Evolutionary conservation across 2,888 invertebrate genomes (phyloP).

Genomic region (Phorcus lineatus): DNA sequence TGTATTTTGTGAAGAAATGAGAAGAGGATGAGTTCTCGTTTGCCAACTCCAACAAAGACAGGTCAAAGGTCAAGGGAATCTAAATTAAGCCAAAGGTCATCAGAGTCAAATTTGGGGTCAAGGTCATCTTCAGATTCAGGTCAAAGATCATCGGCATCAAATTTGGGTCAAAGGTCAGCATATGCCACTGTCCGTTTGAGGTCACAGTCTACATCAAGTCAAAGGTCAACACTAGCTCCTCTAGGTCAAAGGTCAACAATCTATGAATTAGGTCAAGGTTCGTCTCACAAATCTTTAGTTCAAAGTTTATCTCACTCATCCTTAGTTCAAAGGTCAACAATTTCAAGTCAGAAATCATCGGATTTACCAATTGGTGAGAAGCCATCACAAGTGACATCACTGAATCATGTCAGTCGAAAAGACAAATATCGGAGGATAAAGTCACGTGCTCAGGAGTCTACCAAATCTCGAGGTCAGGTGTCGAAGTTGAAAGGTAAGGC

Average conservation of each 20-base stretch:
- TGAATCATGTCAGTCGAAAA: not conserved
- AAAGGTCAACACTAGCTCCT: too few relatives aligned
- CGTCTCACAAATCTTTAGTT: too few relatives aligned
- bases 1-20: too few relatives aligned
- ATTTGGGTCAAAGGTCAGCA: not conserved
- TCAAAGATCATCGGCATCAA: not conserved
- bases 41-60: not conserved
- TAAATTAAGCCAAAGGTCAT: not conserved
- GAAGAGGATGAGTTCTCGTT: not conserved
- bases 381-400: not conserved
- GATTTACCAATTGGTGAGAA: too few relatives aligned
- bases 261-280: too few relatives aligned
- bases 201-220: too few relatives aligned
- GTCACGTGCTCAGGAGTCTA: not conserved
- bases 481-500: not conserved
- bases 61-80: not conserved
- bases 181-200: not conserved
- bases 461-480: not conserved
- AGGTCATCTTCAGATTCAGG: not conserved
- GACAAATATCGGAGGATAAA: slow-evolving; percentile 6
- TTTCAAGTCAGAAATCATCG: too few relatives aligned
- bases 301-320: too few relatives aligned
- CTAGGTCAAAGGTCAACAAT: too few relatives aligned
- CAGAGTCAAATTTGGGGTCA: too few relatives aligned
- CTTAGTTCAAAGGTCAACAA: too few relatives aligned